Base-by-base conservation (phyloP, 2,113 vertebrate genomes). In the Neogobius melanostomus region DNA sequence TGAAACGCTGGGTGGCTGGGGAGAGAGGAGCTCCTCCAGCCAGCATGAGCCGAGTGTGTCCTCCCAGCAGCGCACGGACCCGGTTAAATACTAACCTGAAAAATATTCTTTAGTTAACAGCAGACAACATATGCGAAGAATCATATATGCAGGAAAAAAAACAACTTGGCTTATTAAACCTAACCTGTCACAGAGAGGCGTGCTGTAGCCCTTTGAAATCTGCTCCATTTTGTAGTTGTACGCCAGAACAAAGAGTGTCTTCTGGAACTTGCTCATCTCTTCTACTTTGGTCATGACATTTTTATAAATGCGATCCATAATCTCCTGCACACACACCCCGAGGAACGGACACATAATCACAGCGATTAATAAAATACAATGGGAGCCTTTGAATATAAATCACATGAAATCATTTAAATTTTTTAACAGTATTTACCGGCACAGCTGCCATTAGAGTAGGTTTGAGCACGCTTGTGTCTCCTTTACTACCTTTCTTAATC, bases 141-240 rank as follows among this genome's bases (percentile, higher is more conserved):
- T 36, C 17, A 54, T 28, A 8, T 8, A 56, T 21, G 53, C 53
- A 11, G 21, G 10, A 14, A 42, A 21, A 1, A 42, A 61, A 7
- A 61, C 9, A 15, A n/a, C n/a, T 16, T 9, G 0, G 15, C 8
- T 44, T n/a, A 60, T 61, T n/a, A 8, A 60, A 8, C 28, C n/a
- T 71, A 88, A 97, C 98, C 95, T 94, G 81, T 99, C 96, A 8
- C 96, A 99, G 9, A 99, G 87, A 0, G 98, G 97, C 0, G 98
- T 98, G 76, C 84, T 92, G 76, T 92, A 94, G 54, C 98, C 98
- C 83, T 94, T 96, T 42, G 95, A 94, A 85, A 99, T 95, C 89
- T 99, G 97, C 64, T 99, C 96, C 95, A 99, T 97, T 89, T 99
- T 99, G 85, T 99, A 99, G 91, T 99, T 99, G 90, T 99, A 99